Evolutionary conservation across 2,113 vertebrate species (phyloP), one percentile per base, ranked within the genome.

Genomic region (Dipodomys spectabilis): DNA sequence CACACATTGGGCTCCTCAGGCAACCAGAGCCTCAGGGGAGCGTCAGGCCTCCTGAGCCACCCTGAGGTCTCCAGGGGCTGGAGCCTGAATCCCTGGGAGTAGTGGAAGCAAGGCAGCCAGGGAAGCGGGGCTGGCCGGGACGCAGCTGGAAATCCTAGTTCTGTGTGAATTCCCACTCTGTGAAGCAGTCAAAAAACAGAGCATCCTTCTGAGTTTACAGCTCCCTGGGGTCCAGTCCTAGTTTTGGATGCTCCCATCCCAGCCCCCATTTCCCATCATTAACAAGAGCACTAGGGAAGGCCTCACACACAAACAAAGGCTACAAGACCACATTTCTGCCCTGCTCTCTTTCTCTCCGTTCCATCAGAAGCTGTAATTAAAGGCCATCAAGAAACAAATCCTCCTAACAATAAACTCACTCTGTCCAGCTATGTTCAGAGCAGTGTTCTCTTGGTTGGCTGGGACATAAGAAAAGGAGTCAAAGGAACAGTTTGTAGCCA

Each of bases 111-210:
- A 84, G 95, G 27, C 68, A 91, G 78, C 39, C 53, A 62, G 64
- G 81, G 81, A 94, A 95, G 73, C 8, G 1, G n/a, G 57, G n/a
- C 32, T 91, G 86, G 77, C 83, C 32, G 81, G 73, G 84, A 77
- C 74, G 77, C 44, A 30, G 69, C 77, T 88, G 35, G 85, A 96
- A 91, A 72, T 94, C 78, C 64, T 0, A 6, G 44, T 67, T 60
- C 93, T 10, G 3, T 88, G 87, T 92, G 88, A 96, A 95, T 91
- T 96, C 95, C 91, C 93, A 86, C 39, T 93, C 73, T 23, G 25
- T 22, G 25, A 88, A 90, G 84, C 60, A 86, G 73, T 95, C 91
- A 94, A 68, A 83, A 88, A 82, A 92, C 62, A 95, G 93, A 93
- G 82, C 35, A 95, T 95, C 92, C 74, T 89, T 96, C 90, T 25